phyloP scores from a whole-genome alignment of 2,888 invertebrate species.

The Drosophila algonquin region DNA sequence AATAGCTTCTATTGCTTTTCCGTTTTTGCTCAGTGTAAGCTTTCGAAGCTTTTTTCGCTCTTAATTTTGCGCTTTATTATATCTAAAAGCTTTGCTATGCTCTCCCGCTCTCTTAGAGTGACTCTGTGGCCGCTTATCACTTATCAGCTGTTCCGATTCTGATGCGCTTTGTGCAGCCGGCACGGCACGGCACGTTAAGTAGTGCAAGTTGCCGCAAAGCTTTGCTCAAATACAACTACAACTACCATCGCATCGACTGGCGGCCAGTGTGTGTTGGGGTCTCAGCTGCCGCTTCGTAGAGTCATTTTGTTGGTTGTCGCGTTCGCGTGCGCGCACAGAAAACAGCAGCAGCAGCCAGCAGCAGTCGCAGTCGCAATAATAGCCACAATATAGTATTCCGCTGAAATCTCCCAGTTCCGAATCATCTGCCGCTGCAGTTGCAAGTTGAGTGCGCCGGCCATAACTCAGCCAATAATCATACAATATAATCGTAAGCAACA shows the following conservation, averaged over 20 bases:
- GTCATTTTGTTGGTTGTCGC: conserved; percentile 83
- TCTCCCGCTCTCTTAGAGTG: conserved; percentile 1
- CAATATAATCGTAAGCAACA: conserved; percentile 20
- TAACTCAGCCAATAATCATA: conserved; percentile 7
- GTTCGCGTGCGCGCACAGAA: conserved; percentile 77
- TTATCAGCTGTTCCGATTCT: conserved; percentile 71
- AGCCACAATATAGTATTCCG: conserved; percentile 31
- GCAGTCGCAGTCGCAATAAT: conserved; percentile 19
- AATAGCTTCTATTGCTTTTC: neutral
- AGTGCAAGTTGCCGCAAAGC: conserved; percentile 62
- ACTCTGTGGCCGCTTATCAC: conserved; percentile 58
- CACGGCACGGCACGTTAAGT: conserved; percentile 38
- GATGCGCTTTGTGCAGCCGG: conserved; percentile 68
- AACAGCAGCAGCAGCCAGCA: conserved; percentile 39
- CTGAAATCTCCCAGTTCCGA: conserved; percentile 38
- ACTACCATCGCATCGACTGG: conserved; percentile 26
- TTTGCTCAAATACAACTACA: conserved; percentile 60
- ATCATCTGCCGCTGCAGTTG: conserved; percentile 8
- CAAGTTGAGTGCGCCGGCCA: neutral
- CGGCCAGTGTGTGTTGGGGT: conserved; percentile 54
- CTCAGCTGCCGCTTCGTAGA: conserved; percentile 70
- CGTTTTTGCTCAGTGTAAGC: conserved; percentile 31
- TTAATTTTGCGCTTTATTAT: conserved; percentile 7
- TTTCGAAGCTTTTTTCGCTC: conserved; percentile 19
- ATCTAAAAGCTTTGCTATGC: neutral